Percentiles rank a stretch among this genome's conserved stretches.
These are phyloP conservation scores for Acleris sparsana DNA, from an alignment of 2,888 invertebrate genomes.

Conservation along the genomic window DNA sequence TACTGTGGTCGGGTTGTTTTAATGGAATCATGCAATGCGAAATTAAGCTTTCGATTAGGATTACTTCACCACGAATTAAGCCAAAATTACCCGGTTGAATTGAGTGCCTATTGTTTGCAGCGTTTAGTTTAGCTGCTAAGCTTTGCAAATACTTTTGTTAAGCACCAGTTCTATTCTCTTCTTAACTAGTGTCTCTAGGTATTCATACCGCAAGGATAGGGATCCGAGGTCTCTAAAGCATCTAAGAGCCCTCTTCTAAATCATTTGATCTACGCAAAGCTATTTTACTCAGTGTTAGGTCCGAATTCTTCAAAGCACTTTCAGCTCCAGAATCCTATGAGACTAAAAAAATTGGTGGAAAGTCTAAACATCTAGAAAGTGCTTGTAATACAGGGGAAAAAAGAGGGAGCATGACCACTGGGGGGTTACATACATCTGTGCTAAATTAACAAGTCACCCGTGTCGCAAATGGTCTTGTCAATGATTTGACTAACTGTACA, in stretches of 20 bases:
- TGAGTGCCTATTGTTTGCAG: slow-evolving; percentile 43
- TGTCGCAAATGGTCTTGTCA: slow-evolving; percentile 43
- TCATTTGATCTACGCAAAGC: slow-evolving; percentile 70
- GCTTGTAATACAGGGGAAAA: slow-evolving; percentile 59
- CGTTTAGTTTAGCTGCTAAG: slow-evolving; percentile 64
- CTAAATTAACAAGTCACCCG: slow-evolving; percentile 53
- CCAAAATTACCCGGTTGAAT: slow-evolving; percentile 4
- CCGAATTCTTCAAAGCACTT: slow-evolving; percentile 41
- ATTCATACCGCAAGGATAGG: slow-evolving; percentile 54
- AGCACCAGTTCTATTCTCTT: slow-evolving; percentile 47
- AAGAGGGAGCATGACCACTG: slow-evolving; percentile 59
- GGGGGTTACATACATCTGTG: slow-evolving; percentile 51
- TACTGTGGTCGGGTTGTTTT: slow-evolving; percentile 42
- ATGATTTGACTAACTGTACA: slow-evolving; percentile 61
- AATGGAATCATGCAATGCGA: slow-evolving; percentile 55
- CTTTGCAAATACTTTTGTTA: slow-evolving; percentile 57
- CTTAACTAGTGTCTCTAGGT: slow-evolving; percentile 64
- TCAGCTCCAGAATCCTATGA: slow-evolving; percentile 34
- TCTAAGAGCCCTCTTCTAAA: slow-evolving; percentile 64
- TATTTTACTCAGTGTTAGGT: slow-evolving; percentile 56
- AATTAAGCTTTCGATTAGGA: slow-evolving; percentile 39
- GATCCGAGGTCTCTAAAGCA: slow-evolving; percentile 65
- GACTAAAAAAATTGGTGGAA: slow-evolving; percentile 50
- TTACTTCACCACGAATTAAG: slow-evolving; percentile 14
- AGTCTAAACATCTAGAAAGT: slow-evolving; percentile 54